These are phyloP conservation scores for Scrobipalpa costella DNA, from an alignment of 2,888 invertebrate genomes.

Conservation along the genomic window DNA sequence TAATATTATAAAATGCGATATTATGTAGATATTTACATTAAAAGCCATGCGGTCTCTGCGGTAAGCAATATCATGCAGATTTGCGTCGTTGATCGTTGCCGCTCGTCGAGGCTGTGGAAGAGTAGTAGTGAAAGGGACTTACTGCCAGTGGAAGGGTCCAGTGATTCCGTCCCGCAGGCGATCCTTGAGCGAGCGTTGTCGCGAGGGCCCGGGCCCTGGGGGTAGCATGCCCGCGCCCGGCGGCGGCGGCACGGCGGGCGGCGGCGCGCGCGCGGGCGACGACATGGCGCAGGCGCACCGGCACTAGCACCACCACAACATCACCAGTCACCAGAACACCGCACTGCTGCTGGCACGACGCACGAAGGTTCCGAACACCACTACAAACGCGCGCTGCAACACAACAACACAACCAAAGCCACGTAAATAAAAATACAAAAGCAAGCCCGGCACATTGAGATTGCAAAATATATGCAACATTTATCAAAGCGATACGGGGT, in stretches of 20 bases:
- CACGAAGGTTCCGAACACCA: constrained; percentile 58
- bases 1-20: neutral
- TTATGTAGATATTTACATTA: neutral
- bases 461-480: constrained; percentile 28
- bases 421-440: constrained; percentile 69
- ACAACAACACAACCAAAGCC: constrained; percentile 73
- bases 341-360: constrained; percentile 36
- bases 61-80: constrained; percentile 29
- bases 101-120: constrained; percentile 5
- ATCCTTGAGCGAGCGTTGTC: constrained; percentile 89
- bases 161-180: constrained; percentile 89
- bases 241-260: constrained; percentile 51
- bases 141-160: constrained; percentile 91
- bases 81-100: neutral
- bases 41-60: constrained; percentile 27
- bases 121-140: constrained; percentile 69
- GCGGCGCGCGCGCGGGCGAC: constrained; percentile 43
- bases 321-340: constrained; percentile 52
- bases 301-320: constrained; percentile 46
- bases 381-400: constrained; percentile 75
- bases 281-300: constrained; percentile 49
- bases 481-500: constrained; percentile 4
- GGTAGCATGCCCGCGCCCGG: constrained; percentile 74
- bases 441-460: constrained; percentile 42
- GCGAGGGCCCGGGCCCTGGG: constrained; percentile 81